Evolutionary conservation across 2,113 vertebrate genomes (phyloP).

Genomic region (Pelmatolapia mariae): DNA sequence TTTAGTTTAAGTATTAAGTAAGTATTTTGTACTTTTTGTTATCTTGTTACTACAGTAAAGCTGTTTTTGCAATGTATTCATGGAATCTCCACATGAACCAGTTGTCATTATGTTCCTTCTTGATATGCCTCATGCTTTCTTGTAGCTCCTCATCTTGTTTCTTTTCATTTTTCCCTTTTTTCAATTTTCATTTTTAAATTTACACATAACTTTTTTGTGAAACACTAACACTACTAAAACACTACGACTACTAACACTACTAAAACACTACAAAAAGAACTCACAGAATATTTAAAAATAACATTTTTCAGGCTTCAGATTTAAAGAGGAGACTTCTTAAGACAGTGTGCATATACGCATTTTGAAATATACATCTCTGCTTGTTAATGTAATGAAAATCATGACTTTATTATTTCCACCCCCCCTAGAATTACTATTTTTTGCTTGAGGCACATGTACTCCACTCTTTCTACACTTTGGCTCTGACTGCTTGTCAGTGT

Average conservation of each 20-base stretch:
- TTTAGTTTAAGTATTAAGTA: neutral
- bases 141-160: neutral
- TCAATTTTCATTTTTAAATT: neutral
- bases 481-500: neutral
- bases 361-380: neutral
- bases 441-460: neutral
- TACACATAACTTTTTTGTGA: neutral
- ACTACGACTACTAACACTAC: neutral
- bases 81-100: neutral
- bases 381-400: neutral
- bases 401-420: neutral
- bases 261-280: neutral
- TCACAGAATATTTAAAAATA: neutral
- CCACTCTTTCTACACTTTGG: neutral
- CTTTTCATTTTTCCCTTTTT: neutral
- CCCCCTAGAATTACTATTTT: neutral
- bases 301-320: neutral
- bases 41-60: fast-evolving
- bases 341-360: neutral
- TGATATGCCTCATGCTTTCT: neutral
- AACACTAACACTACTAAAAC: neutral
- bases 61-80: neutral
- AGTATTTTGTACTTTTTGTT: neutral
- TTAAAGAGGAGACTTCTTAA: neutral
- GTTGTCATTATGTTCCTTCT: neutral